Conservation (phyloP, 1,140 invertebrate species). For the Anastatus disparis region DNA sequence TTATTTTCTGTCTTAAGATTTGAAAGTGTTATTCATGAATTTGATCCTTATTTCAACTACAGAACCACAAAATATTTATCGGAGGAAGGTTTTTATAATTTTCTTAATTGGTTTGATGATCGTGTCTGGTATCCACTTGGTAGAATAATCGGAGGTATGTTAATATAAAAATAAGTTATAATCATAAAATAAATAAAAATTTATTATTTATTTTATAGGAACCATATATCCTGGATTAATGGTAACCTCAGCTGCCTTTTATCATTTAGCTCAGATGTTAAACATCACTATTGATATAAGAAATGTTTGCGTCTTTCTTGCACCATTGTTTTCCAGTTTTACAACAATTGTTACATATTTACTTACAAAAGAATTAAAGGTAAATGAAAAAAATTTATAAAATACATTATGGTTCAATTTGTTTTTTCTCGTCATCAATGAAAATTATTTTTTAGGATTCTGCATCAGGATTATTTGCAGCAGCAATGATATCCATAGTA, state of each 20-base stretch:
- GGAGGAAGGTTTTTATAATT: constrained; percentile 97
- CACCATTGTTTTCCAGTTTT: constrained; percentile 95
- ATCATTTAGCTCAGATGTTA: constrained; percentile 87
- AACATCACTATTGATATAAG: constrained; percentile 96
- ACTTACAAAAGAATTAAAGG: constrained; percentile 94
- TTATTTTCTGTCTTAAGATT: constrained; percentile 96
- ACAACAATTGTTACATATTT: constrained; percentile 96
- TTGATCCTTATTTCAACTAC: constrained; percentile 99
- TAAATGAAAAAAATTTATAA: constrained; percentile 54
- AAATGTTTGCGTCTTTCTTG: constrained; percentile 98
- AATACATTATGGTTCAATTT: too few species aligned
- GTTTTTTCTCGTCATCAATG: neutral
- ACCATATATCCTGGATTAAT: constrained; percentile 98
- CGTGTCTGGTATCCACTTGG: constrained; percentile 98
- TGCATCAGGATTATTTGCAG: constrained; percentile 91
- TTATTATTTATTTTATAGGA: constrained; percentile 42
- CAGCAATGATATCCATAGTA: constrained; percentile 95
- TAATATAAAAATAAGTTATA: constrained; percentile 17
- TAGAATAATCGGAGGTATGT: constrained; percentile 90
- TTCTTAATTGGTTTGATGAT: constrained; percentile 99
- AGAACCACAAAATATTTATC: constrained; percentile 93
- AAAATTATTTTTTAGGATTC: constrained; percentile 74
- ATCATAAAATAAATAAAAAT: neutral
- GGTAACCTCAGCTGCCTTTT: constrained; percentile 94
- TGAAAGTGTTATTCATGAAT: constrained; percentile 98